Base-by-base conservation (phyloP, 2,888 invertebrate species). In the Ennomos erosarius region DNA sequence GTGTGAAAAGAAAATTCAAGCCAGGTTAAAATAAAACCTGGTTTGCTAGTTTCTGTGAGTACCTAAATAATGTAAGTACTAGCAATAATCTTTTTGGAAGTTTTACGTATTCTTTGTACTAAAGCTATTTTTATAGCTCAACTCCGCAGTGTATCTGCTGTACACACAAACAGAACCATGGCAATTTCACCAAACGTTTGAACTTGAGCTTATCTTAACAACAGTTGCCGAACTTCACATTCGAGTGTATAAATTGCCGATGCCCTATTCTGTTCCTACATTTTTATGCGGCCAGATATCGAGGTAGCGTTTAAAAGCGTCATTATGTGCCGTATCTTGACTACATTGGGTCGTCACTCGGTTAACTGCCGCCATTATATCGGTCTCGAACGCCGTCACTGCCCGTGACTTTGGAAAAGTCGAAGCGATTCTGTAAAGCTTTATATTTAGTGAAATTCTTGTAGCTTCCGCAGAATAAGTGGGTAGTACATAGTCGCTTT, bases 281-380 rank as follows among this genome's bases (percentile, higher is more conserved):
- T 69, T 71, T 73, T 70, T 74, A 72, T 70, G 67, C 67, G 64
- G 65, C 50, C 59, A 66, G 69, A 74, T 73, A 73, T 68, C 71
- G 65, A 60, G 74, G 72, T 73, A 73, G 75, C 76, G 65, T 80
- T 81, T 81, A 79, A 85, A 78, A 73, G 65, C 75, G 73, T 76
- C 81, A 71, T 78, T 78, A 71, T 55, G 68, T 59, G 50, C 63
- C 67, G 59, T 81, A 79, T 81, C 77, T 76, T 66, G 65, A 63
- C 68, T 64, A 69, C 67, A 71, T 76, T 76, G 58, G 67, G 69
- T 67, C 74, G 70, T 75, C 73, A 69, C 57, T 70, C 65, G 58
- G 55, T 62, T 66, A 67, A 68, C 55, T 55, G 48, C 61, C 36
- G 55, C 59, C 59, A 54, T 65, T 64, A 65, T 52, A 49, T 57